These are phyloP conservation scores for Nerophis lumbriciformis DNA, from an alignment of 2,113 vertebrate species.

Conservation along the genomic window DNA sequence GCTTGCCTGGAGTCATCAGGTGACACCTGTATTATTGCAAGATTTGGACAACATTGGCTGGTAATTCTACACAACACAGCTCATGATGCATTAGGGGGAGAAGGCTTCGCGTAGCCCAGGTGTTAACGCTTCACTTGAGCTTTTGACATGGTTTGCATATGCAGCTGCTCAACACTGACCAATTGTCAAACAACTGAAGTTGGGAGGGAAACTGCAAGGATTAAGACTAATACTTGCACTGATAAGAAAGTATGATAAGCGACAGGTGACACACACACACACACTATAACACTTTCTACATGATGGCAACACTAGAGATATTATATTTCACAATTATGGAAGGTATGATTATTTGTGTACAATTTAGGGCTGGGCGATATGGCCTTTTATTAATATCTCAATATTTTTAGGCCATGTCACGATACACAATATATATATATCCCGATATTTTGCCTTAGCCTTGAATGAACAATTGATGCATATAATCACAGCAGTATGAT, in stretches of 20 bases:
- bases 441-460: too few species aligned
- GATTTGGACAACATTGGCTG: conserved; percentile 36
- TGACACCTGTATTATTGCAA: conserved; percentile 44
- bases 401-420: too few species aligned
- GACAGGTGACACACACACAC: conserved; percentile 32
- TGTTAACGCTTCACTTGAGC: conserved; percentile 31
- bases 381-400: too few species aligned
- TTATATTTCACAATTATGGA: too few species aligned
- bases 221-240: conserved; percentile 28
- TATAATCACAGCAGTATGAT: too few species aligned
- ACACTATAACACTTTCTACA: conserved; percentile 1
- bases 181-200: conserved; percentile 29
- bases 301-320: not conserved
- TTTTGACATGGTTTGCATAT: conserved; percentile 21
- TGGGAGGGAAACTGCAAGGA: not conserved
- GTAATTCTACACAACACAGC: conserved; percentile 45
- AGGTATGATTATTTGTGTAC: too few species aligned
- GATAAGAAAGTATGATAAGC: conserved; percentile 38
- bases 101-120: conserved; percentile 13
- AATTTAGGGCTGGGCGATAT: too few species aligned
- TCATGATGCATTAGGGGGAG: conserved; percentile 27
- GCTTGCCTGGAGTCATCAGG: conserved; percentile 25
- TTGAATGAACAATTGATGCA: too few species aligned
- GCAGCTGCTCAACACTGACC: conserved; percentile 11
- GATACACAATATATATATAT: too few species aligned